Evolutionary conservation across 1,140 invertebrate species (phyloP).

Genomic region (Drosophila ogumai): DNA sequence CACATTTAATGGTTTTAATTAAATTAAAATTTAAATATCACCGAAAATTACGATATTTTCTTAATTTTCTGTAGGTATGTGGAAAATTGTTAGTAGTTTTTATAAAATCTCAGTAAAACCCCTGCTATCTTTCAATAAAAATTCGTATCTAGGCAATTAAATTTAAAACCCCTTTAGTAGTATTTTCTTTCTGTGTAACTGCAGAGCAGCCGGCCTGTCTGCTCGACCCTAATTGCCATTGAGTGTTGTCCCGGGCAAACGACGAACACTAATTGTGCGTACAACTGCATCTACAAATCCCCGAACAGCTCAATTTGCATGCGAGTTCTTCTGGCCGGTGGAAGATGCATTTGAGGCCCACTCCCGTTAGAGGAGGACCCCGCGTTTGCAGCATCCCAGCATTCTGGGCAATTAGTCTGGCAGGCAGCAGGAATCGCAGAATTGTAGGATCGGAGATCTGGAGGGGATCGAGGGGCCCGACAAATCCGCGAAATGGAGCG

Average conservation of each 20-base stretch:
- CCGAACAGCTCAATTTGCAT: constrained; percentile 74
- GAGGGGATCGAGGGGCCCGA: neutral
- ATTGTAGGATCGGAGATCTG: constrained; percentile 15
- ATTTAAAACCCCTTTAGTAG: too few relatives aligned
- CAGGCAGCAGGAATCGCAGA: constrained; percentile 17
- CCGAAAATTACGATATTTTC: neutral
- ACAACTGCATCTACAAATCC: constrained; percentile 63
- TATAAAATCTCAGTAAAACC: neutral
- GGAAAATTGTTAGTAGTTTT: neutral
- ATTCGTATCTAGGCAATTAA: neutral
- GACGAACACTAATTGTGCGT: constrained; percentile 79
- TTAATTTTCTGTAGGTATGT: neutral
- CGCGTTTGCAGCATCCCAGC: constrained; percentile 32
- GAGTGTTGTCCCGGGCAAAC: constrained; percentile 74
- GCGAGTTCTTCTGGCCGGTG: constrained; percentile 3
- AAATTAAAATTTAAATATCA: neutral
- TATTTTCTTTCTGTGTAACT: neutral
- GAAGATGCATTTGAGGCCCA: constrained; percentile 31
- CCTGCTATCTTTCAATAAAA: neutral
- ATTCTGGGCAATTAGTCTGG: constrained; percentile 74
- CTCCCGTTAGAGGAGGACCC: constrained; percentile 38
- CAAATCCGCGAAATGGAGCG: constrained; percentile 65
- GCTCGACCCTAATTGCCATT: constrained; percentile 78
- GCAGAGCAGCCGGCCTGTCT: constrained; percentile 27
- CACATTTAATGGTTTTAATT: neutral